Evolutionary conservation across 2,888 invertebrate genomes (phyloP).

Genomic region (Lissonota sp.): DNA sequence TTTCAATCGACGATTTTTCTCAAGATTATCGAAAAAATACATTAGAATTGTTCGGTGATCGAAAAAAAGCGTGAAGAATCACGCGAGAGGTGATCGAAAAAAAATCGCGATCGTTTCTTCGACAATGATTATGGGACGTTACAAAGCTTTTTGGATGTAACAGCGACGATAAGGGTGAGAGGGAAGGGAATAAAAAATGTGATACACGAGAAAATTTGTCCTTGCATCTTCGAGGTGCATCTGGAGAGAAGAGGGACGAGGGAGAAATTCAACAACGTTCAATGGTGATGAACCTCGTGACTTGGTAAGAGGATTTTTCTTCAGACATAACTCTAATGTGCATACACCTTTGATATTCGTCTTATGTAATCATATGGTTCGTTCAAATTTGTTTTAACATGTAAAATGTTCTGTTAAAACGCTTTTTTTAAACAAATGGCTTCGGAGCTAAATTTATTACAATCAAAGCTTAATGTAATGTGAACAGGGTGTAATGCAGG

Average conservation of each 20-base stretch:
- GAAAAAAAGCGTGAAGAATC: not conserved
- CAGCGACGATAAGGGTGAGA: not conserved
- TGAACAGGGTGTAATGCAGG: too few species aligned
- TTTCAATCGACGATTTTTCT: conserved; percentile 1
- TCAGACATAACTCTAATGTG: not conserved
- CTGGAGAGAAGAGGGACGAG: conserved; percentile 1
- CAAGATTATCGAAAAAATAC: not conserved
- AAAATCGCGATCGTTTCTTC: not conserved
- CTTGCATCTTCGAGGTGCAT: conserved; percentile 18
- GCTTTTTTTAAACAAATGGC: too few species aligned
- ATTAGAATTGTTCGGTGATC: not conserved
- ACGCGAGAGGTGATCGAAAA: not conserved
- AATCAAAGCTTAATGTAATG: too few species aligned
- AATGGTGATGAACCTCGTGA: conserved; percentile 52
- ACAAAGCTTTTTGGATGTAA: conserved; percentile 45
- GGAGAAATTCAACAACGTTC: conserved; percentile 30
- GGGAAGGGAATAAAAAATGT: conserved; percentile 33
- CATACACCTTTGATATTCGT: too few species aligned
- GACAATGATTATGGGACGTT: conserved; percentile 7
- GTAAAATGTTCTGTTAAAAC: too few species aligned
- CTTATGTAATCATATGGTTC: too few species aligned
- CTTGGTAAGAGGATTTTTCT: conserved; percentile 51
- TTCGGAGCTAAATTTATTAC: too few species aligned
- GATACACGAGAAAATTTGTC: conserved; percentile 20
- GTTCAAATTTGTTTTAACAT: too few species aligned